phyloP scores from a whole-genome alignment of 2,113 vertebrate species.

The Istiophorus platypterus region DNA sequence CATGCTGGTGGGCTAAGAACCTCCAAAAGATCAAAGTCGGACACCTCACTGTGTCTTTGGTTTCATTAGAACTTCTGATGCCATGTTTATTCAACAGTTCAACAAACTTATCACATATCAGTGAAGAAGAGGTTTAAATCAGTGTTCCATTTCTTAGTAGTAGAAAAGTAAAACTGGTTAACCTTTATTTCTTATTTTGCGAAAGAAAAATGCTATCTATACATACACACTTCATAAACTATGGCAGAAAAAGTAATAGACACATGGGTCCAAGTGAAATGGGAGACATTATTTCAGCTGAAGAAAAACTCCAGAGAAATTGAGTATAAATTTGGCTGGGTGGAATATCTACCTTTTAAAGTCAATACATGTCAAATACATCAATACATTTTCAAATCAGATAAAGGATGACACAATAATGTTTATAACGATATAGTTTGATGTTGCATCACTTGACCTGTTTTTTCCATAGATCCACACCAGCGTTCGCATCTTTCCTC shows the following conservation, averaged over 20 bases:
- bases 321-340: background rate
- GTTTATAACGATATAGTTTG: too few species aligned
- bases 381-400: too few species aligned
- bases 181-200: slow-evolving; percentile 5
- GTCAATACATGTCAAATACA: too few species aligned
- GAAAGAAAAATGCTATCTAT: background rate
- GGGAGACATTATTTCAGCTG: background rate
- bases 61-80: slow-evolving; percentile 71
- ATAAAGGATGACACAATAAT: too few species aligned
- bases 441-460: too few species aligned
- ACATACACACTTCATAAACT: background rate
- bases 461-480: too few species aligned
- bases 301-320: background rate
- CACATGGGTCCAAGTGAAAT: background rate
- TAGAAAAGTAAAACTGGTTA: slow-evolving; percentile 2
- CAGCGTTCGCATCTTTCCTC: too few species aligned
- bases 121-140: slow-evolving; percentile 16
- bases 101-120: slow-evolving; percentile 39
- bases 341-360: too few species aligned
- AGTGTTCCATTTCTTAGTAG: slow-evolving; percentile 19
- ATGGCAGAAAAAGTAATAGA: background rate
- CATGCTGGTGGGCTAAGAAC: slow-evolving; percentile 48
- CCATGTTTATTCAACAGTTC: slow-evolving; percentile 53
- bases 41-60: slow-evolving; percentile 50
- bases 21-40: slow-evolving; percentile 70